Evolutionary conservation across 2,113 vertebrate species (phyloP), one percentile per base, ranked within the genome.

Genomic region (Myxocyprinus asiaticus): DNA sequence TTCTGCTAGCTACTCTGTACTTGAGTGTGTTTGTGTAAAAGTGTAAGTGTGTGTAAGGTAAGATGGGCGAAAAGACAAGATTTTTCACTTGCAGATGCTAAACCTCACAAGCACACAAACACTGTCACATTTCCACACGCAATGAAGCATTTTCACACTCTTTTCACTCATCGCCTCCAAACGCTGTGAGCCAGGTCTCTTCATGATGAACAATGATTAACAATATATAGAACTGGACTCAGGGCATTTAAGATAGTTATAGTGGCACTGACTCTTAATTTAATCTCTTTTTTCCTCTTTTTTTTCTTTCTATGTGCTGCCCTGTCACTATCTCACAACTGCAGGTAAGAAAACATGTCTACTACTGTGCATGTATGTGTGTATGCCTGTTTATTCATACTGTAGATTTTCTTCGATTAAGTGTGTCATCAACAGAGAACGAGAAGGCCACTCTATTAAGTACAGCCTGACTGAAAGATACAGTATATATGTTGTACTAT

Each of bases 331-430:
- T 6, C 59, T 33, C 22, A 33, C 22, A 33, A 45, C 79, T 71
- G 76, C 67, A 92, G 91, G 91, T 93, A 92, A 93, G 91, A 86
- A 0, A 47, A 74, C 22, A 72, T 78, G 14, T 58, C 3, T 7
- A 61, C 51, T 4, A 47, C 4, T 11, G 47, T 43, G 55, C 45
- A 48, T 74, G 5, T 50, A 15, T 78, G 65, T 75, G 58, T 68
- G 63, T 67, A 51, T 67, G 58, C 47, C 14, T 76, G 79, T 69
- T n/a, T n/a, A n/a, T n/a, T n/a, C n/a, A n/a, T n/a, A n/a, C n/a
- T n/a, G n/a, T n/a, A n/a, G n/a, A n/a, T n/a, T n/a, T n/a, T n/a
- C n/a, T n/a, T n/a, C n/a, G n/a, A n/a, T n/a, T n/a, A n/a, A n/a
- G n/a, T n/a, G n/a, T n/a, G n/a, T n/a, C n/a, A n/a, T n/a, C n/a